These are phyloP conservation scores for Alectura lathami DNA, from an alignment of 2,113 vertebrate genomes.

Conservation along the genomic window DNA sequence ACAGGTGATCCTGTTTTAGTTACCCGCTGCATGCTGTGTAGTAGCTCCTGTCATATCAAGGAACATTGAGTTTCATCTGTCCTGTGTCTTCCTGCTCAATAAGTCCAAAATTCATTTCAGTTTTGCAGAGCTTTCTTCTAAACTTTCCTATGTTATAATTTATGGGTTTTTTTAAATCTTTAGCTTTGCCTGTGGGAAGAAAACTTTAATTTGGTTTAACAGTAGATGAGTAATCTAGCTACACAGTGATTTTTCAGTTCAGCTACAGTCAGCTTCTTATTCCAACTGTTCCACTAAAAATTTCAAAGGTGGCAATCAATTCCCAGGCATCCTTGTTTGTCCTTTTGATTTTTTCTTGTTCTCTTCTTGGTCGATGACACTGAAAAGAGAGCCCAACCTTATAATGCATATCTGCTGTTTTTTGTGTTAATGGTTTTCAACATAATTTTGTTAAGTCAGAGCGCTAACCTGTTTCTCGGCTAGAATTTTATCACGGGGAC, in stretches of 20 bases:
- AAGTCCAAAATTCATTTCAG: constrained; percentile 23
- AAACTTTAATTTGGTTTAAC: constrained; percentile 59
- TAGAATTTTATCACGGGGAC: background rate
- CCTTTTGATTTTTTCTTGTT: constrained; percentile 30
- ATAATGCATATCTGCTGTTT: background rate
- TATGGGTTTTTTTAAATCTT: constrained; percentile 16
- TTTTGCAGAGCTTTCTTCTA: background rate
- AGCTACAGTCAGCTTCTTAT: constrained; percentile 39
- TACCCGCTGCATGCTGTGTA: rapidly evolving
- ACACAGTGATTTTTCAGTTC: constrained; percentile 50
- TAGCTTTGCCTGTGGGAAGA: constrained; percentile 50
- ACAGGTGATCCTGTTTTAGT: background rate
- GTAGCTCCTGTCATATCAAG: background rate
- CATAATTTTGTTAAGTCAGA: background rate
- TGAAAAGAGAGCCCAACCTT: background rate
- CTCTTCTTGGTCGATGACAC: background rate
- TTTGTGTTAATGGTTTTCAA: background rate
- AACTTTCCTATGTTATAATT: constrained; percentile 30
- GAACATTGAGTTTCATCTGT: constrained; percentile 8
- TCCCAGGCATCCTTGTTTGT: constrained; percentile 20
- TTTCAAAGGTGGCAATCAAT: constrained; percentile 46
- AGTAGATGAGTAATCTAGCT: constrained; percentile 61
- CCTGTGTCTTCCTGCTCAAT: constrained; percentile 45
- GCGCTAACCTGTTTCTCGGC: background rate
- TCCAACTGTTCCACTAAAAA: constrained; percentile 57